A percentile compares a stretch with the other conserved stretches of the same genome.
phyloP scores from a whole-genome alignment of 2,888 invertebrate genomes.

The Hydropsyche betteni region DNA sequence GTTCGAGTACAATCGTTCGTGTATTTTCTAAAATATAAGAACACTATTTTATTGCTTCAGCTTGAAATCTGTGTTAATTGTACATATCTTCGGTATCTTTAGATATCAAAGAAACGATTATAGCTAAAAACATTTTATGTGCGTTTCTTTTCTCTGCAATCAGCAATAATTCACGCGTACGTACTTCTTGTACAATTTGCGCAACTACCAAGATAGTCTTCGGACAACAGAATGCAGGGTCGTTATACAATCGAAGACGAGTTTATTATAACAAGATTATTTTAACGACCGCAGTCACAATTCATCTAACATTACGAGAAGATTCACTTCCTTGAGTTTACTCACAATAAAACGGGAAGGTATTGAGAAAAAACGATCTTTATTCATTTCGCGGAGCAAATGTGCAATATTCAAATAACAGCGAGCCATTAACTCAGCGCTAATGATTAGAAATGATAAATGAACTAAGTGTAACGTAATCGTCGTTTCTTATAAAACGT shows the following conservation, averaged over 20 bases:
- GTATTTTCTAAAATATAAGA: too few relatives aligned
- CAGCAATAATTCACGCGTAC: neutral
- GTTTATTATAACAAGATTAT: neutral
- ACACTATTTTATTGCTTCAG: too few relatives aligned
- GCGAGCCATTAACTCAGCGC: slow-evolving; percentile 15
- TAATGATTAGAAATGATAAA: slow-evolving; percentile 29
- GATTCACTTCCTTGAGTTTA: slow-evolving; percentile 9
- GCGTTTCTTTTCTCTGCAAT: neutral
- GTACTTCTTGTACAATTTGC: slow-evolving; percentile 16
- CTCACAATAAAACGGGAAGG: neutral
- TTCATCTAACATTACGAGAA: neutral
- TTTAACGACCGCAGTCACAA: slow-evolving; percentile 20
- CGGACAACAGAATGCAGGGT: neutral
- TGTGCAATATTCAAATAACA: slow-evolving; percentile 15
- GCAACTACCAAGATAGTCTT: neutral
- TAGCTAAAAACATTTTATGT: too few relatives aligned
- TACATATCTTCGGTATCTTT: too few relatives aligned
- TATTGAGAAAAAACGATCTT: neutral
- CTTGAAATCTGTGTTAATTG: too few relatives aligned
- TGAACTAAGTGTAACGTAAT: slow-evolving; percentile 24
- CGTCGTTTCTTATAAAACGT: slow-evolving; percentile 4
- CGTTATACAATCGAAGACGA: slow-evolving; percentile 5
- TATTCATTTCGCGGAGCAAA: neutral
- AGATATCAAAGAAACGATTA: too few relatives aligned
- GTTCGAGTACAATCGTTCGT: too few relatives aligned